Evolutionary conservation across 2,113 vertebrate species (phyloP).

Genomic region (Barnardius zonarius): DNA sequence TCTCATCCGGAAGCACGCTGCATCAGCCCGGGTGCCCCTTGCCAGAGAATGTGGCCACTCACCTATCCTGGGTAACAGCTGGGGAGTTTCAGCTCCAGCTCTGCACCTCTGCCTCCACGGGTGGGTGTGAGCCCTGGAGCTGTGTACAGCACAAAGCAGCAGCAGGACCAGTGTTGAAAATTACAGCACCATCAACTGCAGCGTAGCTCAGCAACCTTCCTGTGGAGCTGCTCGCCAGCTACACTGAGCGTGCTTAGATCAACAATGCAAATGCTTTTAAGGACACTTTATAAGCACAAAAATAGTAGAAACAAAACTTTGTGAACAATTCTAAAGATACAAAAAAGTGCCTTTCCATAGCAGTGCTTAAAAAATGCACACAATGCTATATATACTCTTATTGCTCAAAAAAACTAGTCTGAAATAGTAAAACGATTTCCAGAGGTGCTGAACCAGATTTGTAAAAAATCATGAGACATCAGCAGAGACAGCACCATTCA

Average conservation of each 20-base stretch:
- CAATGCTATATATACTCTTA: conserved; percentile 58
- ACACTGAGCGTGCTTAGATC: conserved; percentile 22
- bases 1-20: not conserved
- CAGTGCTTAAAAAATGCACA: conserved; percentile 69
- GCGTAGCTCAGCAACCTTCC: not conserved
- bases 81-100: rapidly evolving
- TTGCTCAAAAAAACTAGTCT: conserved; percentile 61
- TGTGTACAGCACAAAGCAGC: not conserved
- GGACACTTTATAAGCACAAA: conserved; percentile 69
- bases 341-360: conserved; percentile 63
- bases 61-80: rapidly evolving
- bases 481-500: conserved; percentile 46
- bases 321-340: conserved; percentile 53
- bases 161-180: not conserved
- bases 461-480: conserved; percentile 34
- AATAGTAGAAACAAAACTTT: conserved; percentile 52
- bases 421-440: conserved; percentile 29
- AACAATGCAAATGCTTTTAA: conserved; percentile 59
- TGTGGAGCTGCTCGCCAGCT: not conserved
- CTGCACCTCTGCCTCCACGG: not conserved
- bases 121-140: not conserved
- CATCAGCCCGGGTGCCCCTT: not conserved
- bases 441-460: conserved; percentile 38
- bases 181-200: conserved; percentile 13
- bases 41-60: not conserved